Percentiles rank a stretch among this genome's conserved stretches.
Conservation (phyloP, 2,113 vertebrate species). For the Gymnogyps californianus region DNA sequence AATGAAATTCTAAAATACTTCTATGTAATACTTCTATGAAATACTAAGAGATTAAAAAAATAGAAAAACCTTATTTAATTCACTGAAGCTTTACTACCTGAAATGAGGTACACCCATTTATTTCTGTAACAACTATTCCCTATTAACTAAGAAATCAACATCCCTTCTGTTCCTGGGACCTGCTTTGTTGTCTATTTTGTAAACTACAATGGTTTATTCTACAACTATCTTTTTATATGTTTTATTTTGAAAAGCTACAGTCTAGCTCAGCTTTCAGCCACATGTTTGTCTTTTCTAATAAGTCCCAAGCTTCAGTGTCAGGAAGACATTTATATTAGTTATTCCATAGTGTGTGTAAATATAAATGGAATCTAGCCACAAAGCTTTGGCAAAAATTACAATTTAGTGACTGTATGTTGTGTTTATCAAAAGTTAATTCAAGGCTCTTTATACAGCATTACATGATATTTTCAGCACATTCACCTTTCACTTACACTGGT, state of each 20-base stretch:
- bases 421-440: background rate
- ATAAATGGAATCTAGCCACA: background rate
- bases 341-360: background rate
- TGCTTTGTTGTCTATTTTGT: background rate
- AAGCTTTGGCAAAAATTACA: background rate
- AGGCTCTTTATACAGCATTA: background rate
- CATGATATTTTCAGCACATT: background rate
- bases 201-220: background rate
- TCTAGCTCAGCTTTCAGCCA: background rate
- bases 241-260: background rate
- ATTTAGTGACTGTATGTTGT: background rate
- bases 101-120: background rate
- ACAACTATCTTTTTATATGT: background rate
- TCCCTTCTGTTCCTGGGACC: background rate
- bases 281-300: background rate
- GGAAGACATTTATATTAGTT: background rate
- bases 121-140: background rate
- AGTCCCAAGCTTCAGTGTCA: background rate
- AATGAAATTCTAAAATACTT: no score
- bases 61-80: background rate
- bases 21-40: no score
- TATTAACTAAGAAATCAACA: background rate
- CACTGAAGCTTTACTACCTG: background rate
- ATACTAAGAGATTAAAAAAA: background rate
- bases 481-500: background rate